Evolutionary conservation across 2,113 vertebrate genomes (phyloP).

Genomic region (Bujurquina vittata): DNA sequence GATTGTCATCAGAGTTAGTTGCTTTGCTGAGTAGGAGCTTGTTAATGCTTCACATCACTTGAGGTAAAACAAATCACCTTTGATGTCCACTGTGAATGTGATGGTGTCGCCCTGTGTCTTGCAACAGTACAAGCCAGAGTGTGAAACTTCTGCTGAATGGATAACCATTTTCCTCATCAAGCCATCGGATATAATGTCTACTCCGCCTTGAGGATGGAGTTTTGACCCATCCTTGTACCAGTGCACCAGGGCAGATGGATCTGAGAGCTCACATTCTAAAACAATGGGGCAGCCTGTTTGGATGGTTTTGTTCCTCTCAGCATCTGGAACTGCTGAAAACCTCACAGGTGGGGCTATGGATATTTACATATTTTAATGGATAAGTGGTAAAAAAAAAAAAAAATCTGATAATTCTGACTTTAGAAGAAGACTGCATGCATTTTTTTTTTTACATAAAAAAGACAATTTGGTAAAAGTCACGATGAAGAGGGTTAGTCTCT

Average conservation of each 20-base stretch:
- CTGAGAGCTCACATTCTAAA: slow-evolving; percentile 82
- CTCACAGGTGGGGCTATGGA: slow-evolving; percentile 81
- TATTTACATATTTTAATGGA: slow-evolving; percentile 66
- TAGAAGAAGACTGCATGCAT: background rate
- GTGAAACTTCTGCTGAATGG: slow-evolving; percentile 75
- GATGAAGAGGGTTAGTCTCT: slow-evolving; percentile 43
- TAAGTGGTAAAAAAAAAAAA: background rate
- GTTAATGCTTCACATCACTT: slow-evolving; percentile 49
- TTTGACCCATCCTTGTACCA: slow-evolving; percentile 83
- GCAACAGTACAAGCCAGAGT: slow-evolving; percentile 83
- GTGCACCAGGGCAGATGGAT: slow-evolving; percentile 75
- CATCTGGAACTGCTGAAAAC: slow-evolving; percentile 79
- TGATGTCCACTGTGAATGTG: slow-evolving; percentile 81
- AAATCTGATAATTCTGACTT: slow-evolving; percentile 18
- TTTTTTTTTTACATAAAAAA: background rate
- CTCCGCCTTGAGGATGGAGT: slow-evolving; percentile 72
- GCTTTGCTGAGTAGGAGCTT: slow-evolving; percentile 42
- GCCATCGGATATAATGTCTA: slow-evolving; percentile 73
- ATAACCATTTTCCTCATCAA: slow-evolving; percentile 68
- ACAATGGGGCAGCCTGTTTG: slow-evolving; percentile 70
- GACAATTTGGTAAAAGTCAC: background rate
- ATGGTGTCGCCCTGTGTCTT: slow-evolving; percentile 80
- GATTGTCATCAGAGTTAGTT: slow-evolving; percentile 49
- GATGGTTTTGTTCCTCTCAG: slow-evolving; percentile 75
- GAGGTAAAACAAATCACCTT: slow-evolving; percentile 78